phyloP scores from a whole-genome alignment of 23 tunicate genomes.

The Trididemnum miniatum region DNA sequence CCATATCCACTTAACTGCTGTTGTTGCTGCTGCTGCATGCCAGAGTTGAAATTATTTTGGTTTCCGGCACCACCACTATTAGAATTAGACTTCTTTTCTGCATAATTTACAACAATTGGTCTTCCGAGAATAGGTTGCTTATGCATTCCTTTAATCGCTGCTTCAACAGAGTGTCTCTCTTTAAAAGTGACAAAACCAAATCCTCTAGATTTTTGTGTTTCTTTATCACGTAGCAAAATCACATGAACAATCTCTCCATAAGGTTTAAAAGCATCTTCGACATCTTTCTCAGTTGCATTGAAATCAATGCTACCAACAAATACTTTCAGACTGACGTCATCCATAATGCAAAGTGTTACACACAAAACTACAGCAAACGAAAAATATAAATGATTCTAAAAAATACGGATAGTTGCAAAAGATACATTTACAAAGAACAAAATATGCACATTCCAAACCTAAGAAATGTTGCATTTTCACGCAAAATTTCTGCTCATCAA shows the following conservation, averaged over 20 bases:
- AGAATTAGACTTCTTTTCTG: conserved; percentile 47
- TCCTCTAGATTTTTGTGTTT: conserved; percentile 60
- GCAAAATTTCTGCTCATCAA: neutral
- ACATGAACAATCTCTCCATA: conserved; percentile 51
- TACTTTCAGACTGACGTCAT: conserved; percentile 47
- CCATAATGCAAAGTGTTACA: conserved; percentile 1
- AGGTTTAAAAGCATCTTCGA: conserved; percentile 49
- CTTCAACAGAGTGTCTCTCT: conserved; percentile 48
- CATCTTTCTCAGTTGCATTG: conserved; percentile 60
- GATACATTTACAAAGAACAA: no score
- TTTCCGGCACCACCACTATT: conserved; percentile 1
- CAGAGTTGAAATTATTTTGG: neutral
- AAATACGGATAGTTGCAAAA: no score
- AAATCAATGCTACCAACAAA: conserved; percentile 69
- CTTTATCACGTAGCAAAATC: conserved; percentile 52
- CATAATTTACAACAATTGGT: conserved; percentile 55
- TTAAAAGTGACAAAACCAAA: conserved; percentile 62
- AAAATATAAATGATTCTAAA: no score
- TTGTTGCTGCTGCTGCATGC: neutral
- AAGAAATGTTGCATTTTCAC: no score
- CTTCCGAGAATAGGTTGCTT: conserved; percentile 43
- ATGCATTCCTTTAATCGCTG: conserved; percentile 55
- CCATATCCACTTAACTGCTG: conserved; percentile 17
- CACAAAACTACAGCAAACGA: neutral
- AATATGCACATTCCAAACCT: no score